These are phyloP conservation scores for Drosophila takahashii DNA, from an alignment of 1,140 invertebrate genomes.

Conservation along the genomic window DNA sequence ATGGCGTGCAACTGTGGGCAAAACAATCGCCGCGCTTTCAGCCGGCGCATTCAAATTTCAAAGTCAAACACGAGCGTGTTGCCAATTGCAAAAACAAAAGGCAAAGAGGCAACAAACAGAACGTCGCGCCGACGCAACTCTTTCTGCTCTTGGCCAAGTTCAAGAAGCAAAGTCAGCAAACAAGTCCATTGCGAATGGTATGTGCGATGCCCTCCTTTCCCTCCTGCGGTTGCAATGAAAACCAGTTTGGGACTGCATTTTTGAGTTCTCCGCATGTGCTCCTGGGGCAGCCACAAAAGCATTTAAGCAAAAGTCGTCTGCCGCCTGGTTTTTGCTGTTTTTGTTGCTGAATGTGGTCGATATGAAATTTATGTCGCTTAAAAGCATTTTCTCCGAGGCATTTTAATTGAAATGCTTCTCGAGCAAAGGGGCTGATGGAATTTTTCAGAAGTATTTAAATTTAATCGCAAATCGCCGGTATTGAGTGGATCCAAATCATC, in stretches of 20 bases:
- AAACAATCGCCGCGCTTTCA: constrained; percentile 51
- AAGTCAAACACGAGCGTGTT: constrained; percentile 57
- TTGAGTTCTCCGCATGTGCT: constrained; percentile 31
- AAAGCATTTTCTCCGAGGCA: constrained; percentile 38
- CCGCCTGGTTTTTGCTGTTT: constrained; percentile 10
- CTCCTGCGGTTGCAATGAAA: constrained; percentile 55
- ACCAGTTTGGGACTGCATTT: constrained; percentile 65
- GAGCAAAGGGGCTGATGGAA: background rate
- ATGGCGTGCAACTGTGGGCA: constrained; percentile 18
- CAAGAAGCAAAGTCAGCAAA: constrained; percentile 59
- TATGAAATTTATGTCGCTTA: constrained; percentile 36
- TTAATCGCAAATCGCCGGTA: constrained; percentile 45
- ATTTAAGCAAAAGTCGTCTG: constrained; percentile 64
- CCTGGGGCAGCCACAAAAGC: constrained; percentile 56
- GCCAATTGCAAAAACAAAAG: constrained; percentile 41
- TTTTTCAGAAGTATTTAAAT: constrained; percentile 70
- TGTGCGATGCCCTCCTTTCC: constrained; percentile 13
- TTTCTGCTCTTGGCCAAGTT: constrained; percentile 67
- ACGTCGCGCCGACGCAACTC: constrained; percentile 41
- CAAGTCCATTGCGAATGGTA: constrained; percentile 36
- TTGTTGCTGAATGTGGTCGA: constrained; percentile 46
- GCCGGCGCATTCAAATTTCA: constrained; percentile 64
- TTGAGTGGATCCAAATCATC: constrained; percentile 14
- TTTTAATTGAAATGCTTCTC: constrained; percentile 73
- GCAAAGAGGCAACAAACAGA: constrained; percentile 3